Conservation (phyloP, 1,140 invertebrate genomes). For the Gonatopus flavifemur region DNA sequence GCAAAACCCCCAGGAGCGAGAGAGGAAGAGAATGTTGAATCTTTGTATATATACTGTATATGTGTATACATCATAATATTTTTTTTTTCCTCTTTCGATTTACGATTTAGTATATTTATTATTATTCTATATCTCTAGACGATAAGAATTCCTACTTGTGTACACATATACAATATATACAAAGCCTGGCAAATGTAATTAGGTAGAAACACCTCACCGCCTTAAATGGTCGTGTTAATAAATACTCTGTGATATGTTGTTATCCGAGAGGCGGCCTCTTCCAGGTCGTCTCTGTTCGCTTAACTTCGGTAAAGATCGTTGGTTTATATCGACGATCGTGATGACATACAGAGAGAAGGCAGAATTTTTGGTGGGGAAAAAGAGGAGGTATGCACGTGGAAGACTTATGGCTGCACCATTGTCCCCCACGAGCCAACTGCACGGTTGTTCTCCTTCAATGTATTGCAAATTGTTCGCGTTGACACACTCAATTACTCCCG, state of each 20-base stretch:
- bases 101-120: no score
- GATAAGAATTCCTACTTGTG: no score
- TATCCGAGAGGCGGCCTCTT: conserved; percentile 25
- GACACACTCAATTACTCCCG: no score
- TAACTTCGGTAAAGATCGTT: conserved; percentile 38
- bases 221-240: conserved; percentile 53
- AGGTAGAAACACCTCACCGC: conserved; percentile 37
- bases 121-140: no score
- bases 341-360: no score
- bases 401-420: conserved; percentile 24
- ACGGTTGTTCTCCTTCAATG: not conserved
- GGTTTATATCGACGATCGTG: conserved; percentile 30
- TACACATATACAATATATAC: no score
- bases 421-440: not conserved
- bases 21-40: no score
- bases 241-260: conserved; percentile 43
- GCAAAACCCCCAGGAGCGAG: no score
- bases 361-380: no score
- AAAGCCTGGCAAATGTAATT: conserved; percentile 32
- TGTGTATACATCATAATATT: no score
- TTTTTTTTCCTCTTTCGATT: no score
- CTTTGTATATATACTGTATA: not conserved
- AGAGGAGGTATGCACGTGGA: conserved; percentile 33
- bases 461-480: no score
- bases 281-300: conserved; percentile 29